Percentiles rank a stretch among this genome's conserved stretches.
Evolutionary conservation across 2,797 vertebrate species (phyloP).

Genomic region (Sternotherus odoratus): DNA sequence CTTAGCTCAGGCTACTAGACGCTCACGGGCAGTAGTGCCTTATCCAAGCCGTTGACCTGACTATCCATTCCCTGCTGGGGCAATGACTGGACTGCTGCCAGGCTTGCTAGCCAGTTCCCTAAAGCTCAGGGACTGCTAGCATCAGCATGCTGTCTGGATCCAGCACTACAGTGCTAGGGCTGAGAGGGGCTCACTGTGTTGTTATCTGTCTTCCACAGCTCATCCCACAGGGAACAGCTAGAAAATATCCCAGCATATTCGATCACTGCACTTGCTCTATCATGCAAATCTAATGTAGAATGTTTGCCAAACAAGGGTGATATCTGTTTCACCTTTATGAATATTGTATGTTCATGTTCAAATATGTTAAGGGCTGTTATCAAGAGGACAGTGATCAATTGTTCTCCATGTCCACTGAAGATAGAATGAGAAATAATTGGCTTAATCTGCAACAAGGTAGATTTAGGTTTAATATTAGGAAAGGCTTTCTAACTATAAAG

Average conservation of each 20-base stretch:
- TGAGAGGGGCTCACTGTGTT: not conserved
- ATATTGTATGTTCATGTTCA: not conserved
- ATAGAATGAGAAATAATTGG: not conserved
- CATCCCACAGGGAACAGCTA: not conserved
- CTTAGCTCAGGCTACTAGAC: not conserved
- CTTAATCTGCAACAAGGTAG: not conserved
- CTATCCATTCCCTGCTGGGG: not conserved
- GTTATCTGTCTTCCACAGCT: not conserved
- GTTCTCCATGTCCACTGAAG: not conserved
- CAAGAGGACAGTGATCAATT: not conserved
- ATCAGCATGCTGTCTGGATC: not conserved
- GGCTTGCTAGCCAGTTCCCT: not conserved
- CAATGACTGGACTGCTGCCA: not conserved
- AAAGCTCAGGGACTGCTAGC: not conserved
- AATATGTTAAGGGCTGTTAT: not conserved
- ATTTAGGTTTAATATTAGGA: not conserved
- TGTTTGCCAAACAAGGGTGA: not conserved
- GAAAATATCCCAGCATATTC: not conserved
- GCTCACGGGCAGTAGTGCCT: not conserved
- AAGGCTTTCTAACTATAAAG: not conserved
- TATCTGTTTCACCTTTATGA: not conserved
- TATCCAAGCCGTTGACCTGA: not conserved
- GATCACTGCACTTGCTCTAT: not conserved
- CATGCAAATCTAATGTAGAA: not conserved
- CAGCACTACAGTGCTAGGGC: not conserved